Base-by-base conservation (phyloP, 2,797 vertebrate genomes). In the Lophura swinhoii region DNA sequence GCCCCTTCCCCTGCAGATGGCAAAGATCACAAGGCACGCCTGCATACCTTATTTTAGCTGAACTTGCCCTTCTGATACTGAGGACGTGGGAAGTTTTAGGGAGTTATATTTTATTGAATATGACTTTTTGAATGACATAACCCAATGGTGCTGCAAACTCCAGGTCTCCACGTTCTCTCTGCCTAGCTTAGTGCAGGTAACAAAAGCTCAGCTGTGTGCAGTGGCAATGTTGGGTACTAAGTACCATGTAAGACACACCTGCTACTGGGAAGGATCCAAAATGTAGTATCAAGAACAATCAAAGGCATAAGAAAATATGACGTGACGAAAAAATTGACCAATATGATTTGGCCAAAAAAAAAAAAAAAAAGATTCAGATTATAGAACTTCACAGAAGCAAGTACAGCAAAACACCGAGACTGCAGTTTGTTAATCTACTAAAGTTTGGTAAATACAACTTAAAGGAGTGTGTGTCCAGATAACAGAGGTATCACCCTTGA, bases 181-280 rank as follows among this genome's bases (percentile, higher is more conserved):
- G 72, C 66, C 44, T 51, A 79, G 79, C 72, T 92, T n/a, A 70
- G 55, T 3, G 0, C n/a, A 28, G 23, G 14, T 48, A 84, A 53
- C 35, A 70, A 68, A 8, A 1, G 17, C 4, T 10, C 17, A 69
- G 4, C 8, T 26, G 67, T 78, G 83, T 13, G 26, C 12, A 55
- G 51, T 1, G 20, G n/a, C 20, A 33, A 55, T 10, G 22, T 0
- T 11, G 29, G 39, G 17, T 4, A 55, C 12, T 8, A 26, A 1
- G 0, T 0, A 2, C 14, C 37, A 55, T 4, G 31, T 59, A 59
- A 51, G 59, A 18, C 43, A 69, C 6, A 72, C 1, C 4, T 1
- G 6, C 18, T 64, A 59, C 21, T 24, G 14, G 17, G 63, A 91
- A 67, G 23, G 5, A 14, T 37, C 21, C 28, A 43, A 77, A 83